Conservation (phyloP, 2,113 vertebrate species). For the Apodemus sylvaticus region DNA sequence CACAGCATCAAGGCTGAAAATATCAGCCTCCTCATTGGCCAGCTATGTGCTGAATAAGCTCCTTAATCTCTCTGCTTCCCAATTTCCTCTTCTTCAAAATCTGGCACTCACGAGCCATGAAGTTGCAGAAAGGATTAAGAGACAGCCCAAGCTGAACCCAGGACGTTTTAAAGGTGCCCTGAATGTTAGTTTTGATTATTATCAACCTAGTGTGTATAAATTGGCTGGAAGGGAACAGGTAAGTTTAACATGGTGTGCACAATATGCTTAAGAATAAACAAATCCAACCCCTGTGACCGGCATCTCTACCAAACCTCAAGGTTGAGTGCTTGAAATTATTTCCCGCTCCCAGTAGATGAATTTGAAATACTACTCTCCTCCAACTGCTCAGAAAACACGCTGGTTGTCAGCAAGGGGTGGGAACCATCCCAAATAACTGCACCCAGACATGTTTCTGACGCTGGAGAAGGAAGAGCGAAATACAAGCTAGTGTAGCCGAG, state of each 20-base stretch:
- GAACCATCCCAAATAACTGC: neutral
- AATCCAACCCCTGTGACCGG: conserved; percentile 27
- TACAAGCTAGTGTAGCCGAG: neutral
- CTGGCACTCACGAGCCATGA: neutral
- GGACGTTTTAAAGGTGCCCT: conserved; percentile 20
- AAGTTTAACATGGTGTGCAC: conserved; percentile 16
- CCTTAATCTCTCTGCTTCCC: conserved; percentile 29
- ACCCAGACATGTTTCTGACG: fast-evolving
- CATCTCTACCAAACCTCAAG: neutral
- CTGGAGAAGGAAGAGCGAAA: neutral
- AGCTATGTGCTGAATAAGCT: neutral
- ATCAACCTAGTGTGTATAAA: conserved; percentile 20
- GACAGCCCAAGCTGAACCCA: neutral
- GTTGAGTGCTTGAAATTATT: conserved; percentile 19
- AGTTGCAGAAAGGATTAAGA: conserved; percentile 26
- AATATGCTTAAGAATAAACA: conserved; percentile 61
- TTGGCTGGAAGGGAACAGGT: conserved; percentile 1
- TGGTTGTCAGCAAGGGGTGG: neutral
- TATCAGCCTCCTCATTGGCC: neutral
- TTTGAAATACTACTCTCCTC: conserved; percentile 33
- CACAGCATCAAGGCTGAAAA: neutral
- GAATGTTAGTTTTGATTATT: conserved; percentile 58
- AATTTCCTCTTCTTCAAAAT: neutral
- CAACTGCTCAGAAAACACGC: conserved; percentile 24
- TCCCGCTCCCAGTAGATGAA: neutral